Conservation (phyloP, 30 jellyfish, hydroid and myxozoan species). For the Turritopsis rubra region DNA sequence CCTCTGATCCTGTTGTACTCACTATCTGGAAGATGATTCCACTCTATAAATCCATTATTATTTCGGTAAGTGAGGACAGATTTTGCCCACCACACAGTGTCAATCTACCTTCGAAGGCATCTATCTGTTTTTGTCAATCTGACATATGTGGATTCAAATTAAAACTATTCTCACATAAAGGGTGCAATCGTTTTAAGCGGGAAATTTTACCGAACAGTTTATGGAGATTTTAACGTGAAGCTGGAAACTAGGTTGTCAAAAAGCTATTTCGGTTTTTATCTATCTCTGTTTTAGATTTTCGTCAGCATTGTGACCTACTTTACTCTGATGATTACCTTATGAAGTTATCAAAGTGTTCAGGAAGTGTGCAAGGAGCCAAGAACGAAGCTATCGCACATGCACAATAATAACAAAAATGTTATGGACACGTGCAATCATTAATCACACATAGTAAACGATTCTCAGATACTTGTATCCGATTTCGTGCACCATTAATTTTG, state of each 20-base stretch:
- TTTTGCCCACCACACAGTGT: background rate
- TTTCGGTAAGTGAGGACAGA: conserved; percentile 8
- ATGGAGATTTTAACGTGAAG: too few species aligned
- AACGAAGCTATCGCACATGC: too few species aligned
- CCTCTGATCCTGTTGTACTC: conserved; percentile 22
- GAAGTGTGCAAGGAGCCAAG: background rate
- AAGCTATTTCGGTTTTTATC: background rate
- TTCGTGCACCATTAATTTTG: too few species aligned
- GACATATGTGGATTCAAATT: too few species aligned
- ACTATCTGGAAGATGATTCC: conserved; percentile 31
- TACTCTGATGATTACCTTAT: background rate
- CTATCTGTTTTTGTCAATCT: too few species aligned
- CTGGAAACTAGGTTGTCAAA: too few species aligned
- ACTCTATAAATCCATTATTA: conserved; percentile 19
- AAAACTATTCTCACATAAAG: background rate
- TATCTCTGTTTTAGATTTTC: conserved; percentile 14
- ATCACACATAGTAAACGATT: too few species aligned
- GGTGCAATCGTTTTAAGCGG: background rate
- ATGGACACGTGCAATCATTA: too few species aligned
- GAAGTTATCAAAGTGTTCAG: background rate
- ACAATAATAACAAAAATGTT: too few species aligned
- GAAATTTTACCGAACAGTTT: too few species aligned
- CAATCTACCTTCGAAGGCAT: too few species aligned
- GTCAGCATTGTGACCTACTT: conserved; percentile 26
- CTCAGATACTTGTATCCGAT: too few species aligned